A percentile compares a stretch with the other conserved stretches of the same genome.
Evolutionary conservation across 2,888 invertebrate genomes (phyloP).

Genomic region (Oscheius sp.): DNA sequence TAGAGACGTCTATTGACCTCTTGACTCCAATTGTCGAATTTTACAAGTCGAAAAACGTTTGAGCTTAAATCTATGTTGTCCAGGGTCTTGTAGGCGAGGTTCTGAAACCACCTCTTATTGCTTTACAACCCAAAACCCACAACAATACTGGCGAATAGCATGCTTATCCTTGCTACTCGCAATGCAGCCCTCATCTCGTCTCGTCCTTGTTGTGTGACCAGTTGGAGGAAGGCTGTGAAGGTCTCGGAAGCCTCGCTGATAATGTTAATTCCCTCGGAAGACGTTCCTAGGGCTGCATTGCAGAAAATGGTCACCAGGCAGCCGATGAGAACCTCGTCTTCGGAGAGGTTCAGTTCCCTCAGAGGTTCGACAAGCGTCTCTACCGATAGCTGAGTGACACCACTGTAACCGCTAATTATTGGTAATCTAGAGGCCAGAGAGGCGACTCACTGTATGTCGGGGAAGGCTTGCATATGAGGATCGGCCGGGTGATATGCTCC

Average conservation of each 20-base stretch:
- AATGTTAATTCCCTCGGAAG: constrained; percentile 23
- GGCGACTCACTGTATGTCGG: constrained; percentile 39
- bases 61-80: constrained; percentile 51
- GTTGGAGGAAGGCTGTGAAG: constrained; percentile 38
- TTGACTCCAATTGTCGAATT: constrained; percentile 40
- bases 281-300: constrained; percentile 34
- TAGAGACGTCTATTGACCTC: constrained; percentile 31
- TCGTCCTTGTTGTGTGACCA: constrained; percentile 8
- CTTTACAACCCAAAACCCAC: neutral
- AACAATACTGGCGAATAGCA: constrained; percentile 31
- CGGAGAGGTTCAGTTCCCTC: constrained; percentile 41
- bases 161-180: constrained; percentile 36
- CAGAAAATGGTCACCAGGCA: constrained; percentile 26
- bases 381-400: constrained; percentile 45
- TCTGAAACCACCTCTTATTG: constrained; percentile 35
- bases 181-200: constrained; percentile 38
- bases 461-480: constrained; percentile 36
- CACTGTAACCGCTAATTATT: constrained; percentile 34
- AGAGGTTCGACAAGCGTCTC: constrained; percentile 48
- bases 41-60: constrained; percentile 48
- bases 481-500: constrained; percentile 65
- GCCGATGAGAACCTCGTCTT: constrained; percentile 48
- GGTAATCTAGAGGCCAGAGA: neutral
- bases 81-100: constrained; percentile 47
- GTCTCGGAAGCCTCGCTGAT: constrained; percentile 40